phyloP scores from a whole-genome alignment of 1,140 invertebrate genomes.

The Asbolus verrucosus region DNA sequence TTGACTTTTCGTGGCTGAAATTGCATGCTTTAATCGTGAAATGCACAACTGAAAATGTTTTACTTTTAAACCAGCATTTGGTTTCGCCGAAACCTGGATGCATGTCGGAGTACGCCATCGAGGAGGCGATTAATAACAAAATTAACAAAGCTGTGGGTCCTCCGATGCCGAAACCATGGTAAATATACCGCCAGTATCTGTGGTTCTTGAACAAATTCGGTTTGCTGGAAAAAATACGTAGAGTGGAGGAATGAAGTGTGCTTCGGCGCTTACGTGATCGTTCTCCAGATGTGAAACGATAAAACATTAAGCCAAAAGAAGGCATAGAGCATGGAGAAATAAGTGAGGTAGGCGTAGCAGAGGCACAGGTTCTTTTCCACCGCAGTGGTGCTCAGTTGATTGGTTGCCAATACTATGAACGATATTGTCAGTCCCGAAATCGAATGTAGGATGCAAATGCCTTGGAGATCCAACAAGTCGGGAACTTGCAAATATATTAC shows the following conservation, averaged over 20 bases:
- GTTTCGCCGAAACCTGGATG: conserved; percentile 70
- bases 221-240: conserved; percentile 63
- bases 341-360: conserved; percentile 70
- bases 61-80: conserved; percentile 75
- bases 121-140: conserved; percentile 67
- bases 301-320: conserved; percentile 78
- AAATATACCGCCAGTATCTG: conserved; percentile 67
- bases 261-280: conserved; percentile 69
- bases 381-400: conserved; percentile 65
- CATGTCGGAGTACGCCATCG: conserved; percentile 67
- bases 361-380: conserved; percentile 56
- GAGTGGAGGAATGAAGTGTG: no score
- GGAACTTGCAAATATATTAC: conserved; percentile 71
- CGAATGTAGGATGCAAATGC: conserved; percentile 69
- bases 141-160: conserved; percentile 68
- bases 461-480: conserved; percentile 70
- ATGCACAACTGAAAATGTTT: conserved; percentile 35
- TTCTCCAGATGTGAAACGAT: conserved; percentile 74
- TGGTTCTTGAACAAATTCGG: conserved; percentile 65
- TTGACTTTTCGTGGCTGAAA: conserved; percentile 68
- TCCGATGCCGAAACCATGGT: conserved; percentile 71
- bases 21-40: neutral
- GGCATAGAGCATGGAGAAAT: conserved; percentile 72
- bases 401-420: conserved; percentile 69
- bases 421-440: conserved; percentile 70